Percentiles rank a stretch among this genome's conserved stretches.
phyloP scores from a whole-genome alignment of 2,113 vertebrate species.

The Colinus virginianus region DNA sequence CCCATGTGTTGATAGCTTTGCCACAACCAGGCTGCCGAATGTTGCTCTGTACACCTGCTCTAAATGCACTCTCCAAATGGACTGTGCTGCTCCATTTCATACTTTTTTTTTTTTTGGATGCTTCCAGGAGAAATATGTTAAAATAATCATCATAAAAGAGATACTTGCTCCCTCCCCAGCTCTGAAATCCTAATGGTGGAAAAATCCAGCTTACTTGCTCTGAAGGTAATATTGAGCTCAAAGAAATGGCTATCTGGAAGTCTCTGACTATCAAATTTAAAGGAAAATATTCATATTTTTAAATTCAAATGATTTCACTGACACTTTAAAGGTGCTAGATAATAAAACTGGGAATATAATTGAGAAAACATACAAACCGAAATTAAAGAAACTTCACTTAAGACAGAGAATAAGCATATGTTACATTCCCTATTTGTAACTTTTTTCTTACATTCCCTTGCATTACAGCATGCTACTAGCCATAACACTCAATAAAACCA shows the following conservation, averaged over 20 bases:
- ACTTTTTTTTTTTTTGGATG: slow-evolving; percentile 5
- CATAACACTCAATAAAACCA: slow-evolving; percentile 62
- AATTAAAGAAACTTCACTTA: slow-evolving; percentile 59
- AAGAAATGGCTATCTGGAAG: slow-evolving; percentile 18
- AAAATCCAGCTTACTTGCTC: slow-evolving; percentile 43
- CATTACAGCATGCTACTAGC: slow-evolving; percentile 64
- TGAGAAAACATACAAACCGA: slow-evolving; percentile 35
- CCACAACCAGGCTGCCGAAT: neutral
- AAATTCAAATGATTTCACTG: slow-evolving; percentile 24
- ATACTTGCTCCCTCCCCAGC: slow-evolving; percentile 43
- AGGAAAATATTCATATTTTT: neutral
- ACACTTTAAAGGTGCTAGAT: slow-evolving; percentile 7
- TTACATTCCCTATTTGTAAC: neutral
- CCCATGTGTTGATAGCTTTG: neutral
- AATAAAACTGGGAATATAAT: slow-evolving; percentile 29
- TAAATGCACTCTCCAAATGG: slow-evolving; percentile 55
- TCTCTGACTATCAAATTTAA: neutral
- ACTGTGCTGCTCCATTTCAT: slow-evolving; percentile 17
- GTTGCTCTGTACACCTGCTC: slow-evolving; percentile 58
- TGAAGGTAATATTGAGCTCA: slow-evolving; percentile 18
- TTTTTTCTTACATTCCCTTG: slow-evolving; percentile 8
- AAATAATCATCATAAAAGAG: slow-evolving; percentile 67
- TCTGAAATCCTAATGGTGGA: slow-evolving; percentile 54
- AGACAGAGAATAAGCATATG: neutral
- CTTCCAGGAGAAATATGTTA: slow-evolving; percentile 61